Conservation (phyloP, 2,888 invertebrate species). For the Beris morrisii region DNA sequence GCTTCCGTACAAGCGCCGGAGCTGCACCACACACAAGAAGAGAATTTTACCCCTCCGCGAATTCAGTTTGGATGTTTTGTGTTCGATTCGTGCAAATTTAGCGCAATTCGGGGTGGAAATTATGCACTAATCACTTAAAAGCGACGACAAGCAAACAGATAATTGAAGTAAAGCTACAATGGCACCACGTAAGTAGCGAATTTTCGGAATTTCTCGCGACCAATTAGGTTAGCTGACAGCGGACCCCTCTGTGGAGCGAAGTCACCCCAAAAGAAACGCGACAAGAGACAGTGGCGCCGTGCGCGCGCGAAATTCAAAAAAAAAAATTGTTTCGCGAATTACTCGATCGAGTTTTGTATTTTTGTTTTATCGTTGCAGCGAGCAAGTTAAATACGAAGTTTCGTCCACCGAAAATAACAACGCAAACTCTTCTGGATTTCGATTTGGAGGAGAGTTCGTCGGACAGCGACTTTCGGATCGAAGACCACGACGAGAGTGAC, state of each 20-base stretch:
- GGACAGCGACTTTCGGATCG: slow-evolving; percentile 92
- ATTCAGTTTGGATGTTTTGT: slow-evolving; percentile 15
- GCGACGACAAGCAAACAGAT: not conserved
- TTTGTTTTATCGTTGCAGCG: slow-evolving; percentile 58
- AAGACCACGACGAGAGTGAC: slow-evolving; percentile 78
- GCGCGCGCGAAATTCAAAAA: slow-evolving; percentile 11
- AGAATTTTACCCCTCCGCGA: slow-evolving; percentile 9
- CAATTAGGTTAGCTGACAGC: slow-evolving; percentile 41
- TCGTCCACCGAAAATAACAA: slow-evolving; percentile 65
- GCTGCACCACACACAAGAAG: slow-evolving; percentile 12
- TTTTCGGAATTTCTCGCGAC: slow-evolving; percentile 35
- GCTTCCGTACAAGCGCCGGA: slow-evolving; percentile 1
- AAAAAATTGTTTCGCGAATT: not conserved
- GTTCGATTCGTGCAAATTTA: not conserved
- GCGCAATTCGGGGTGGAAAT: too few relatives aligned
- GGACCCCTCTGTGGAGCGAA: slow-evolving; percentile 48
- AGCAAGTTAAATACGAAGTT: slow-evolving; percentile 79
- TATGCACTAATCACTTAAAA: too few relatives aligned
- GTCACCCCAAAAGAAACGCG: not conserved
- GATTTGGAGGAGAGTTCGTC: slow-evolving; percentile 90
- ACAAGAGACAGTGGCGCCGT: not conserved
- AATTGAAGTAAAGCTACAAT: slow-evolving; percentile 28
- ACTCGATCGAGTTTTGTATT: not conserved
- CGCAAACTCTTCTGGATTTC: slow-evolving; percentile 76
- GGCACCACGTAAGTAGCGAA: slow-evolving; percentile 42